A percentile compares a stretch with the other conserved stretches of the same genome.
Conservation (phyloP, 2,888 invertebrate genomes). For the Spodoptera exigua region DNA sequence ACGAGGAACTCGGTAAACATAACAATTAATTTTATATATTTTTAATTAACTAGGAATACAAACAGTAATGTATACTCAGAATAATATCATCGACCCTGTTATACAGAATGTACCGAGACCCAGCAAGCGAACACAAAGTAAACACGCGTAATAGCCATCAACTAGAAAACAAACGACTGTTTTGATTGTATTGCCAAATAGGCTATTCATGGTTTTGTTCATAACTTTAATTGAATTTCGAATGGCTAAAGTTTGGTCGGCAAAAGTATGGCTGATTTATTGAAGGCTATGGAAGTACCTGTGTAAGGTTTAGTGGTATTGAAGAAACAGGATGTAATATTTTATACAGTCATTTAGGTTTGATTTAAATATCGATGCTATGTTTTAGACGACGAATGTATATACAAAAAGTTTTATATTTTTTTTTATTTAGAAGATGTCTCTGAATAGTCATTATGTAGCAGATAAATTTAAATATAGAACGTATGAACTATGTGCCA, state of each 20-base stretch:
- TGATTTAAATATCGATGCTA: not conserved
- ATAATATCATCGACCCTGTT: no score
- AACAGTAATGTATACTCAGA: no score
- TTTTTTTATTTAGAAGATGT: no score
- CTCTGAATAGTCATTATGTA: no score
- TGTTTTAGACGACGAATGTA: not conserved
- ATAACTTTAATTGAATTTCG: slow-evolving; percentile 65
- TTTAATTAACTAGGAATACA: no score
- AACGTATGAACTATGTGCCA: no score
- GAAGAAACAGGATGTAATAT: slow-evolving; percentile 1
- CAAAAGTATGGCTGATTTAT: slow-evolving; percentile 60
- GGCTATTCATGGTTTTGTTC: slow-evolving; percentile 55
- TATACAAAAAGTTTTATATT: no score
- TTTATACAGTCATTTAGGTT: slow-evolving; percentile 9
- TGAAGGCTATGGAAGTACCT: slow-evolving; percentile 40
- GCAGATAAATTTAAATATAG: no score
- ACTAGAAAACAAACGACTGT: slow-evolving; percentile 14
- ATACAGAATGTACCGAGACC: no score
- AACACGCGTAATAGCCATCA: not conserved
- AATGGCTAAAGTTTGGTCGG: slow-evolving; percentile 59
- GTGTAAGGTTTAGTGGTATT: slow-evolving; percentile 34
- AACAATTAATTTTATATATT: no score
- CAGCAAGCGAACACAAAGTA: not conserved
- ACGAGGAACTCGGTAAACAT: no score
- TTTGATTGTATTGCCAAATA: slow-evolving; percentile 32